Percentiles rank a stretch among this genome's conserved stretches.
Evolutionary conservation across 2,888 invertebrate species (phyloP).

Genomic region (Ectropis crepuscularia): DNA sequence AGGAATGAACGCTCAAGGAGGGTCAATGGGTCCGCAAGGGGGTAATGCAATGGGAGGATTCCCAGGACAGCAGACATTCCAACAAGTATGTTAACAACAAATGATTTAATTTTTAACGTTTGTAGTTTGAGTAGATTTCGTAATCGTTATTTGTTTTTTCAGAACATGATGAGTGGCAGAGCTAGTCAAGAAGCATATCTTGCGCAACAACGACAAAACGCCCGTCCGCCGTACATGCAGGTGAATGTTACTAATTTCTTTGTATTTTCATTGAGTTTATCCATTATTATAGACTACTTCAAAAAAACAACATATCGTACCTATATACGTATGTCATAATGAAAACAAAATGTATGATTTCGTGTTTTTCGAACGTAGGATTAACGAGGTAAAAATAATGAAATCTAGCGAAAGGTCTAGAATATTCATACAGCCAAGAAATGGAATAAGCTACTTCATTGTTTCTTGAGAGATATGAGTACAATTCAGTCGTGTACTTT

Average conservation of each 20-base stretch:
- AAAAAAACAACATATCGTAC: background rate
- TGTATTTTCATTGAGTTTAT: background rate
- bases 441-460: no score
- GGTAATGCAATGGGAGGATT: conserved; percentile 80
- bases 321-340: no score
- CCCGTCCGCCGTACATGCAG: conserved; percentile 88
- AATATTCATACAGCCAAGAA: no score
- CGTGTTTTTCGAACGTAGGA: no score
- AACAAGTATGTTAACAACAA: conserved; percentile 63
- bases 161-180: conserved; percentile 86
- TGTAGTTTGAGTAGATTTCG: background rate
- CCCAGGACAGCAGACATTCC: conserved; percentile 82
- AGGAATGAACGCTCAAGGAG: conserved; percentile 80
- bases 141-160: conserved; percentile 50
- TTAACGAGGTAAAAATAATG: no score
- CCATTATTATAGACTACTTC: no score
- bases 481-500: no score
- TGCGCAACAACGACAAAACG: conserved; percentile 85
- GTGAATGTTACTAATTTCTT: conserved; percentile 54
- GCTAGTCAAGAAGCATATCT: conserved; percentile 84
- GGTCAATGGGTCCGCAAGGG: conserved; percentile 79
- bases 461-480: no score
- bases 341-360: no score
- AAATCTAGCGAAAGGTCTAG: no score
- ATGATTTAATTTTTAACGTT: background rate